Evolutionary conservation across 2,797 vertebrate species (phyloP).

Genomic region (Oreochromis grahami): DNA sequence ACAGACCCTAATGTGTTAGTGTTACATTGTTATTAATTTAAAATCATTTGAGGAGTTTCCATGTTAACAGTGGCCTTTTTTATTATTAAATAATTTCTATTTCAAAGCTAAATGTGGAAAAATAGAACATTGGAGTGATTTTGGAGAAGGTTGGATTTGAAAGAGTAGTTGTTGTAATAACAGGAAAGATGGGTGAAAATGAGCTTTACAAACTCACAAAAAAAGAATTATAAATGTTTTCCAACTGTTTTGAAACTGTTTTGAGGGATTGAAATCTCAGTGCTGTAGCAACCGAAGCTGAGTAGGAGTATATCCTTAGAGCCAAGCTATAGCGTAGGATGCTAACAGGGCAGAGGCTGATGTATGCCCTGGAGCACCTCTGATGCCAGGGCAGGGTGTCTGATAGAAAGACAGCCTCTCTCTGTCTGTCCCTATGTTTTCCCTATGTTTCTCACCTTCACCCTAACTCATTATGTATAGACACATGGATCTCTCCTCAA

Average conservation of each 20-base stretch:
- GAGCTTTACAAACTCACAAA: neutral
- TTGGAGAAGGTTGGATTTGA: neutral
- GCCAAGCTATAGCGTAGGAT: constrained; percentile 30
- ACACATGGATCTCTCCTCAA: neutral
- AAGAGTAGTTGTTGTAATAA: neutral
- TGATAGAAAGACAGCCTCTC: constrained; percentile 18
- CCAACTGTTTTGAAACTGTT: constrained; percentile 3
- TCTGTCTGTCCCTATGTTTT: neutral
- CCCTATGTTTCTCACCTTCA: neutral
- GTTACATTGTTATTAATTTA: constrained; percentile 87
- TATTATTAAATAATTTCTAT: neutral
- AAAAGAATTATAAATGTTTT: constrained; percentile 16
- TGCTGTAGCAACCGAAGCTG: constrained; percentile 25
- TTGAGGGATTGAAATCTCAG: constrained; percentile 27
- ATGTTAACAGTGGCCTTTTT: constrained; percentile 44
- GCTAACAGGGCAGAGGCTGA: constrained; percentile 57
- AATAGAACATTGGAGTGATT: neutral
- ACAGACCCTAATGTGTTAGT: constrained; percentile 79
- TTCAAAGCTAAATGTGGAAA: constrained; percentile 25
- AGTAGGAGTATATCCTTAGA: constrained; percentile 34
- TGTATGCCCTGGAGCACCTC: constrained; percentile 48
- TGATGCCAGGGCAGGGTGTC: constrained; percentile 50
- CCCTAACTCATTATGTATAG: neutral
- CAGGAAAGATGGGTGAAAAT: neutral
- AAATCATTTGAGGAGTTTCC: constrained; percentile 63